phyloP scores from a whole-genome alignment of 2,888 invertebrate species.

The Hydroisotoma schaefferi region DNA sequence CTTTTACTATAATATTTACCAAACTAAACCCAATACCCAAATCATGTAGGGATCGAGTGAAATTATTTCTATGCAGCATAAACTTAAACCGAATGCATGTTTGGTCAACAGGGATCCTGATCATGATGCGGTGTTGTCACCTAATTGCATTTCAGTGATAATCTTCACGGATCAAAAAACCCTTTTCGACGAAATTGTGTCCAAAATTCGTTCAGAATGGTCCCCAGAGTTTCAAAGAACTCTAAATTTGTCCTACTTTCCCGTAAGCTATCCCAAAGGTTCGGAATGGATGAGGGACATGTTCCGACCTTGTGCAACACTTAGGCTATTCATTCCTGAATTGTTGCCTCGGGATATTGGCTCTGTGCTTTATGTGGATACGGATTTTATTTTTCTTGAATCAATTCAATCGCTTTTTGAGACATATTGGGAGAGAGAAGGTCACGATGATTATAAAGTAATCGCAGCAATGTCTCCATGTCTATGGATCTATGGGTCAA shows the following conservation, averaged over 20 bases:
- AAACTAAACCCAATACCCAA: too few relatives aligned
- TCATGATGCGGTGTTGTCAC: too few relatives aligned
- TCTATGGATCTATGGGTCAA: conserved; percentile 53
- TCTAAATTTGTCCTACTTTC: conserved; percentile 27
- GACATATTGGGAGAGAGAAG: conserved; percentile 50
- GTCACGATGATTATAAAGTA: not conserved
- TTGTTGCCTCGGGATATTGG: conserved; percentile 51
- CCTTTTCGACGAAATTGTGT: conserved; percentile 23
- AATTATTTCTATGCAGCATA: too few relatives aligned
- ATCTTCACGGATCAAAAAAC: conserved; percentile 30
- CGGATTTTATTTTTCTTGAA: conserved; percentile 53
- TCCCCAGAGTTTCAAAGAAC: conserved; percentile 19
- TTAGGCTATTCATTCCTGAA: conserved; percentile 49
- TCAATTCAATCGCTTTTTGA: conserved; percentile 49
- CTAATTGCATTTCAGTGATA: too few relatives aligned
- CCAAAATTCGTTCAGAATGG: conserved; percentile 31
- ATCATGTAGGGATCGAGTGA: too few relatives aligned
- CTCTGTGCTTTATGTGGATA: conserved; percentile 54
- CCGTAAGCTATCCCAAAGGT: conserved; percentile 37
- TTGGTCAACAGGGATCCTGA: too few relatives aligned
- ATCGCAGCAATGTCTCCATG: conserved; percentile 53
- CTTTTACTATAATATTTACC: too few relatives aligned
- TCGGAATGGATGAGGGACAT: conserved; percentile 45
- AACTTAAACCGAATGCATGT: too few relatives aligned
- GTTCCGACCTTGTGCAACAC: conserved; percentile 49